Conservation (phyloP, 2,797 vertebrate genomes). For the Chrosomus eos region DNA sequence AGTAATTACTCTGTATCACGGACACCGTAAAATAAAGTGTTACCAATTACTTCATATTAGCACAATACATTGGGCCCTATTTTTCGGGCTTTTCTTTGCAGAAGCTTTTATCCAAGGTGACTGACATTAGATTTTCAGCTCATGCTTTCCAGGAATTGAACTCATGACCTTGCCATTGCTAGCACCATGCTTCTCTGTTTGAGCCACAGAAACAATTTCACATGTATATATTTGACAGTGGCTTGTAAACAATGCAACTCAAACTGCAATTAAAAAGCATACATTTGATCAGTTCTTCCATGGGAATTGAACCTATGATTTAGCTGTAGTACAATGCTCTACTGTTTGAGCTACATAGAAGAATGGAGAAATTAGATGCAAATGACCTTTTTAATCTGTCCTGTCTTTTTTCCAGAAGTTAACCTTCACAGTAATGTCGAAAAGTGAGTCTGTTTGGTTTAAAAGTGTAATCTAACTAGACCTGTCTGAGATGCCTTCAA, state of each 20-base stretch:
- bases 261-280: not conserved
- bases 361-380: not conserved
- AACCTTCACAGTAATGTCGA: not conserved
- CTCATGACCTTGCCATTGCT: not conserved
- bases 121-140: not conserved
- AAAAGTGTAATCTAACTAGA: not conserved
- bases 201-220: not conserved
- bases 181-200: constrained; percentile 2
- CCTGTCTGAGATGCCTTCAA: not conserved
- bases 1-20: no score
- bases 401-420: not conserved
- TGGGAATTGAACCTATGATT: not conserved
- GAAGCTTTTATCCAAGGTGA: not conserved
- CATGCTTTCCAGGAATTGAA: not conserved
- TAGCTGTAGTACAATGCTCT: not conserved
- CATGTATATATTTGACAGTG: not conserved
- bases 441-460: not conserved
- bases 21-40: no score
- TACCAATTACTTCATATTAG: no score
- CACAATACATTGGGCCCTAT: not conserved
- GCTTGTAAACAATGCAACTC: not conserved
- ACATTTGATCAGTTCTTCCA: not conserved
- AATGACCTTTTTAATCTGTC: not conserved
- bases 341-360: not conserved
- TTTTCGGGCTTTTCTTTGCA: not conserved